phyloP scores from a whole-genome alignment of 2,113 vertebrate genomes.

The Recurvirostra avosetta region DNA sequence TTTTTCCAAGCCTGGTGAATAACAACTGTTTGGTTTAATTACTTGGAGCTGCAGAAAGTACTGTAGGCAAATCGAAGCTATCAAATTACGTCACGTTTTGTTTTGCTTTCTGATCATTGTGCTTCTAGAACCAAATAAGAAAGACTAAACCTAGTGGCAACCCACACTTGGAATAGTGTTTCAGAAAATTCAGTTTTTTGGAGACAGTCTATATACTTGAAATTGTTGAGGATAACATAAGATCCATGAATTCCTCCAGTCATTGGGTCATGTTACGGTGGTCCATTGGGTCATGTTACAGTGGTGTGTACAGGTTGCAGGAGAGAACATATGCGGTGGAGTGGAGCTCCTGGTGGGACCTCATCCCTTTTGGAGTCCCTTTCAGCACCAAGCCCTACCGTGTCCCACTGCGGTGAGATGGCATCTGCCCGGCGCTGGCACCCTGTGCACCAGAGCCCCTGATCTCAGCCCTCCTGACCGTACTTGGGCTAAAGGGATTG shows the following conservation, averaged over 20 bases:
- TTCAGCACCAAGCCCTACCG: rapidly evolving
- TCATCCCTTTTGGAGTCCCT: too few relatives aligned
- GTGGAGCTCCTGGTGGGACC: background rate
- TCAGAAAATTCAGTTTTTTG: background rate
- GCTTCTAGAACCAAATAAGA: background rate
- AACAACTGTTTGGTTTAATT: background rate
- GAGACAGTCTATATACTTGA: background rate
- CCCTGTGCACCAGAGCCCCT: background rate
- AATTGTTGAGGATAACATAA: background rate
- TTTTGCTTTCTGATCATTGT: background rate
- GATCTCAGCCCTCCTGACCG: background rate
- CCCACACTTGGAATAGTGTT: background rate
- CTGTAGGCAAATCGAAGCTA: background rate
- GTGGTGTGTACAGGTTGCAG: background rate
- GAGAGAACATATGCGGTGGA: background rate
- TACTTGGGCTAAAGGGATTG: background rate
- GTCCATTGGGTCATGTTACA: too few relatives aligned
- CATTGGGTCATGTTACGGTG: rapidly evolving
- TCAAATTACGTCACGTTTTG: background rate
- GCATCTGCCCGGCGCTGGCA: background rate
- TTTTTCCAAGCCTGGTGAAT: background rate
- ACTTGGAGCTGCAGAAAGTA: background rate
- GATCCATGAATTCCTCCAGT: rapidly evolving
- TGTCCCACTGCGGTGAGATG: rapidly evolving
- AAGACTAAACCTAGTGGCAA: background rate